Base-by-base conservation (phyloP, 1,140 invertebrate species). In the Cryptotermes secundus region DNA sequence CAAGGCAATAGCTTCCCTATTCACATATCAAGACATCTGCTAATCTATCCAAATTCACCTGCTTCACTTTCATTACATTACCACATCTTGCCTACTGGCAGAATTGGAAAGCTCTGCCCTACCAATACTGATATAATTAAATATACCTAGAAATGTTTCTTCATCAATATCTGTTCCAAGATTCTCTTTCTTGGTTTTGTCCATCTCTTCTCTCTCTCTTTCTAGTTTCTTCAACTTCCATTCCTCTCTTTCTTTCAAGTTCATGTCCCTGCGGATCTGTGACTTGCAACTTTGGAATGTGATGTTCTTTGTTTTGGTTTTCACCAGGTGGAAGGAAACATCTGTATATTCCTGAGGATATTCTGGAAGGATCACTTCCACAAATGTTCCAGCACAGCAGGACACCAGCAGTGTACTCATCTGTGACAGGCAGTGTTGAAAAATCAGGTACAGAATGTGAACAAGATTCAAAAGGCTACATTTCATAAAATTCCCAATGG, bases 241-340 rank as follows among this genome's bases (percentile, higher is more conserved):
- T 80, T 87, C 86, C 86, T 92, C 89, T 3, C 89, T 89, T 83
- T 90, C 87, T 9, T 86, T 85, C 1, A 90, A 86, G 19, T 89
- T 86, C 24, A 90, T 86, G 81, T 93, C 90, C 34, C 92, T 88
- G 34, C 90, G 87, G 65, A 94, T 92, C 31, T 88, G 87, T 35
- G 92, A 92, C 88, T 94, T 94, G 0, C 93, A 91, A 0, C 92
- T 93, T 35, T 88, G 86, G 86, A 94, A 94, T 84, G 89, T 88
- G 34, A 92, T 91, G n/a, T 85, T 85, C 84, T 87, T 89, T 16
- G 88, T 82, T n/a, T 89, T 87, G n/a, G 89, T 87, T 65, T 91
- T 49, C 80, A 88, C 82, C 83, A 93, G 86, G 87, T 92, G 87
- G 84, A 90, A 91, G 80, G 90, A 89, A 59, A 90, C 86, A 79